Evolutionary conservation across 2,888 invertebrate species (phyloP), one percentile per base, ranked within the genome.

Genomic region (Boloria selene): DNA sequence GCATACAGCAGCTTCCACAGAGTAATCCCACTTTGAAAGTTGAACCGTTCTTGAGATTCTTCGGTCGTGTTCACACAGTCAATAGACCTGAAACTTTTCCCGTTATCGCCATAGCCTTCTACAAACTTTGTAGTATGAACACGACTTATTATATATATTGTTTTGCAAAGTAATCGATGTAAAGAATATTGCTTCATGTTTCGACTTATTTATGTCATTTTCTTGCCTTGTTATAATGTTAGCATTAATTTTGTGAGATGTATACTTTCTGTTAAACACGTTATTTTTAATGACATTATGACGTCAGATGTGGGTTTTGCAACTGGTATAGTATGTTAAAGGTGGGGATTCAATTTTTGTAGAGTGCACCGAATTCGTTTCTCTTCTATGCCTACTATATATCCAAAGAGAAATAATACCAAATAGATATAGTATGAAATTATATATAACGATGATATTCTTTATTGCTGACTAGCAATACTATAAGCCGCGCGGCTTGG

Each of bases 1-100:
- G 26, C 59, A 63, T 52, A 42, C 31, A 64, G 49, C 59, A 54
- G 56, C 61, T 64, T 58, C 31, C 61, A 50, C 10, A 49, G 52
- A 45, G 70, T 72, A 72, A 72, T 74, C 70, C 70, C 58, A 70
- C 71, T 72, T 66, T 54, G 66, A 67, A 72, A 73, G 71, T 70
- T 69, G 67, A 69, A 72, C 70, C 70, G 65, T 71, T 71, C 68
- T 68, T 61, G 49, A 66, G 69, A 73, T 73, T 73, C 71, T 72
- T 70, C 62, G 64, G 59, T 59, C 67, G 71, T 73, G 74, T 73
- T 73, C 76, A 74, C 70, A 81, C 64, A 65, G 76, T 79, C 77
- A 77, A 79, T 78, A 73, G 70, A 66, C 67, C 64, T 65, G 58
- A 56, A 81, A 84, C 77, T 84, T 83, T 81, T 76, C 79, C 77